These are phyloP conservation scores for Amblyopsis hoosieri DNA, from an alignment of 2,797 vertebrate species.

Conservation along the genomic window DNA sequence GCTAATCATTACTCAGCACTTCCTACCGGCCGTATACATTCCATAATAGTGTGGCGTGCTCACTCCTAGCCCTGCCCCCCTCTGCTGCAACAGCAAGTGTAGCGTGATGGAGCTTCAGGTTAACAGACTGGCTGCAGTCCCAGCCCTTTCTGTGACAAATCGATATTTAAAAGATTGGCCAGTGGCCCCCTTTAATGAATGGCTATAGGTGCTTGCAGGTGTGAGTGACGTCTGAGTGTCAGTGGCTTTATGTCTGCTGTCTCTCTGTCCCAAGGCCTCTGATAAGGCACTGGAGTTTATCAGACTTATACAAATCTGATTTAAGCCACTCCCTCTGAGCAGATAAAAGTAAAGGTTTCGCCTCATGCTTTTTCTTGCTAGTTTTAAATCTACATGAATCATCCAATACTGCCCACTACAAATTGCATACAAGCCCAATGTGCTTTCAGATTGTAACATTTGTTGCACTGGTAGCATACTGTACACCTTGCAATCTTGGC, in stretches of 20 bases:
- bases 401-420: too few relatives aligned
- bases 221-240: conserved; percentile 30
- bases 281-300: conserved; percentile 10
- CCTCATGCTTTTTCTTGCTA: background rate
- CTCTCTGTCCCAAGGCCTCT: conserved; percentile 11
- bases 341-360: background rate
- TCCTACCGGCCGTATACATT: conserved; percentile 13
- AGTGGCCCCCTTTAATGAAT: conserved; percentile 60
- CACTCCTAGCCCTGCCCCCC: conserved; percentile 6
- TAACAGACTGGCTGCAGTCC: conserved; percentile 59
- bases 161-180: conserved; percentile 71
- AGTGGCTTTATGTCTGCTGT: conserved; percentile 22
- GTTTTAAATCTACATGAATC: too few relatives aligned
- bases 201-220: conserved; percentile 42
- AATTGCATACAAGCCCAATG: too few relatives aligned
- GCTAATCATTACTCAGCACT: conserved; percentile 25
- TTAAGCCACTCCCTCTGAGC: background rate
- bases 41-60: conserved; percentile 3
- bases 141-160: conserved; percentile 56
- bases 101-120: conserved; percentile 45
- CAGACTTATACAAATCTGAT: conserved; percentile 5
- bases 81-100: conserved; percentile 26
- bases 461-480: too few relatives aligned
- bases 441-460: too few relatives aligned
- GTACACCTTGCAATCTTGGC: too few relatives aligned